Percentiles rank a stretch among this genome's conserved stretches.
Evolutionary conservation across 2,797 vertebrate genomes (phyloP).

Genomic region (Poliocrania exsul): DNA sequence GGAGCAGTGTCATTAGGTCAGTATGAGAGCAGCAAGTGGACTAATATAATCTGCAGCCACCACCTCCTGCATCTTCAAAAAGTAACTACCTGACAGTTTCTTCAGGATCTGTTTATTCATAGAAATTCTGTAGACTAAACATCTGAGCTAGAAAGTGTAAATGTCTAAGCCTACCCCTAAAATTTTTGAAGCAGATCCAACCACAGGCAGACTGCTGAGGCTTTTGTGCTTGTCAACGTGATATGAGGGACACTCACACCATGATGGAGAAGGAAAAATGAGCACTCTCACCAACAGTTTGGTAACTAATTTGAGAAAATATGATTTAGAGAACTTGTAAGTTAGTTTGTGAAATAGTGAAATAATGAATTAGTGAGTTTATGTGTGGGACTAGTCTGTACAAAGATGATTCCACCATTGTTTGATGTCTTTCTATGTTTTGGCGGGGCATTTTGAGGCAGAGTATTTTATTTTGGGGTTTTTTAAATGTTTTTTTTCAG

Average conservation of each 20-base stretch:
- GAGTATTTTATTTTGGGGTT: neutral
- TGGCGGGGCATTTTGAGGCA: neutral
- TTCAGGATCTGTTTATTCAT: neutral
- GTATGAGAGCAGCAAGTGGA: rapidly evolving
- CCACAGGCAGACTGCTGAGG: neutral
- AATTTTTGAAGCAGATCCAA: neutral
- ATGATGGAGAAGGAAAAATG: neutral
- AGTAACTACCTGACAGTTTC: neutral
- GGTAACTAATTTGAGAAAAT: neutral
- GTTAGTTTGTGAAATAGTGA: neutral
- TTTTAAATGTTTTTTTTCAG: neutral
- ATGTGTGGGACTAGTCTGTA: neutral
- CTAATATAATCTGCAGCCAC: neutral
- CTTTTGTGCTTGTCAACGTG: neutral
- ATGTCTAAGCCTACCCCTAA: neutral
- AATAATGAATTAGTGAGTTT: neutral
- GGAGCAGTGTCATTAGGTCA: neutral
- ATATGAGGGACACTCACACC: too few species aligned
- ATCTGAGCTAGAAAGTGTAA: neutral
- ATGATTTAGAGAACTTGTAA: neutral
- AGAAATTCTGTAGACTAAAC: neutral
- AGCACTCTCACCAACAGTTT: rapidly evolving
- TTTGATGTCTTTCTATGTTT: neutral
- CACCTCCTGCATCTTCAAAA: neutral
- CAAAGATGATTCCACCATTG: neutral